Percentiles rank a stretch among this genome's conserved stretches.
phyloP scores from a whole-genome alignment of 2,888 invertebrate species.

The Lasioglossum zephyrum region DNA sequence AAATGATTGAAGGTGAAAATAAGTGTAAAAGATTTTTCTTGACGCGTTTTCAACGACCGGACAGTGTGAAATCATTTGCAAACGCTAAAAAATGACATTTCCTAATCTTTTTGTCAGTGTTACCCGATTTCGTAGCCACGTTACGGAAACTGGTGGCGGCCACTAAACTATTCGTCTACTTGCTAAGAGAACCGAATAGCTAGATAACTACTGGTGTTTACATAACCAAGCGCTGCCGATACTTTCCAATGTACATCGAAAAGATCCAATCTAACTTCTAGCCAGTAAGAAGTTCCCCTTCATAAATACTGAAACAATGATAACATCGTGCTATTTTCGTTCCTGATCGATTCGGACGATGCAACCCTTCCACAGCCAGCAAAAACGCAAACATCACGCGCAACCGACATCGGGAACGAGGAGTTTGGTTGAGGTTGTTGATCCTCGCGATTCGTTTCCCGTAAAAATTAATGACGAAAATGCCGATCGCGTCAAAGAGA shows the following conservation, averaged over 20 bases:
- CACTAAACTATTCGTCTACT: neutral
- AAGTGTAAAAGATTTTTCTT: neutral
- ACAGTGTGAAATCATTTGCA: neutral
- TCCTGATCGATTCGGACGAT: neutral
- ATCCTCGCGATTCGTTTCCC: constrained; percentile 11
- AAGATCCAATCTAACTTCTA: constrained; percentile 5
- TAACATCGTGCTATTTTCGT: neutral
- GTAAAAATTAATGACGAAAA: constrained; percentile 23
- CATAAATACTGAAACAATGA: constrained; percentile 8
- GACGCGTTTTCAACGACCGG: neutral
- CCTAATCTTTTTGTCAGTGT: too few relatives aligned
- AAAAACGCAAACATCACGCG: constrained; percentile 1
- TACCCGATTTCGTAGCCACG: neutral
- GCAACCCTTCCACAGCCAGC: neutral
- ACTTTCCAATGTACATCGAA: neutral
- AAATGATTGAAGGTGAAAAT: neutral
- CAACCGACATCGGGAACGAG: neutral
- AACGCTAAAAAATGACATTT: neutral
- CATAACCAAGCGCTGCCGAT: neutral
- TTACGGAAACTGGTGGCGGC: neutral
- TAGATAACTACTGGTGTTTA: neutral
- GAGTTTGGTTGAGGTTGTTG: constrained; percentile 1
- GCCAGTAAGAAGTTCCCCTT: neutral
- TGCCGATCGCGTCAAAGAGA: constrained; percentile 9
- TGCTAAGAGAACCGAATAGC: neutral